Evolutionary conservation across 2,797 vertebrate species (phyloP).

Genomic region (Cossypha heuglini): DNA sequence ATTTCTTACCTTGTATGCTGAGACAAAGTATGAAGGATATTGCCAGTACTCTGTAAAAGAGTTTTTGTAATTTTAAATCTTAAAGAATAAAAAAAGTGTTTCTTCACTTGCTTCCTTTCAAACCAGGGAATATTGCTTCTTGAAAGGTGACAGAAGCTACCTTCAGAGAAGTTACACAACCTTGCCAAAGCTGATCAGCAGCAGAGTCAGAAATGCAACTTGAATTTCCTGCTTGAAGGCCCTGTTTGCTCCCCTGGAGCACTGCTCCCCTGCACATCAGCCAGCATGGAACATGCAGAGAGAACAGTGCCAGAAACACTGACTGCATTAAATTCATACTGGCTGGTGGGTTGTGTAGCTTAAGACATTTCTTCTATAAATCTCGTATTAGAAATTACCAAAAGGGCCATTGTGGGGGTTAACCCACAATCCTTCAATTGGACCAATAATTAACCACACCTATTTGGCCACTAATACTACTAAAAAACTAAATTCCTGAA

Average conservation of each 20-base stretch:
- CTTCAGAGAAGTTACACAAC: not conserved
- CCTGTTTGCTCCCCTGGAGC: not conserved
- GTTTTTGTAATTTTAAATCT: not conserved
- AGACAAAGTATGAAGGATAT: conserved; percentile 80
- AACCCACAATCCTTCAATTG: not conserved
- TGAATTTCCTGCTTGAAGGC: not conserved
- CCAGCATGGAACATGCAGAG: not conserved
- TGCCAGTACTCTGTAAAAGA: conserved; percentile 78
- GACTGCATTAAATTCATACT: not conserved
- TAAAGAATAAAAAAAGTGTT: not conserved
- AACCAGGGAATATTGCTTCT: not conserved
- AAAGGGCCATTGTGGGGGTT: not conserved
- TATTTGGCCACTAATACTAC: not conserved
- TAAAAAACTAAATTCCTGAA: not conserved
- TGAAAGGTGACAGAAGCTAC: not conserved
- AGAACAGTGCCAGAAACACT: not conserved
- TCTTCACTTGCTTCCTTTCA: not conserved
- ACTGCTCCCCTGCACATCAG: not conserved
- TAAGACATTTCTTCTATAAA: not conserved
- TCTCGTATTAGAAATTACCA: not conserved
- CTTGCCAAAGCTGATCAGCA: not conserved
- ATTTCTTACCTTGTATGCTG: conserved; percentile 83
- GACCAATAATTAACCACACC: too few relatives aligned
- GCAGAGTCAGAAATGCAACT: not conserved
- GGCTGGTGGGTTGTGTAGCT: not conserved